These are phyloP conservation scores for Spizaetus ornatus DNA, from an alignment of 2,113 vertebrate genomes.

Conservation along the genomic window DNA sequence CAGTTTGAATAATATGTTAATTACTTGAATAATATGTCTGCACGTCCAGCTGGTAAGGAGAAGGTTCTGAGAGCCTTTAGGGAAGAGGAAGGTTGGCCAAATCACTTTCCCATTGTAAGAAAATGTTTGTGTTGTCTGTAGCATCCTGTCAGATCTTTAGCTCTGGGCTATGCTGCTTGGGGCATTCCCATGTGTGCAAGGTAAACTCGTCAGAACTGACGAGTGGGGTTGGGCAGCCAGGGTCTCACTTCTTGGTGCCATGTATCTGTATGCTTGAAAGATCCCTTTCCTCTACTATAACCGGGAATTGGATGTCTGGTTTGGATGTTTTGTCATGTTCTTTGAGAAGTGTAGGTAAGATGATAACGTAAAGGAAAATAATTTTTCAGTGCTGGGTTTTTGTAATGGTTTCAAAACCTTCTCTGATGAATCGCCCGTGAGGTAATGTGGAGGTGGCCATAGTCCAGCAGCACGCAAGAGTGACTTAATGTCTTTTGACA, in stretches of 20 bases:
- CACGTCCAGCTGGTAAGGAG: background rate
- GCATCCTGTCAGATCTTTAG: background rate
- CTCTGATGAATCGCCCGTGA: background rate
- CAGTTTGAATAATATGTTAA: background rate
- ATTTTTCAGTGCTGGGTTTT: background rate
- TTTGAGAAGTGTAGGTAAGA: background rate
- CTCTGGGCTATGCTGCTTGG: background rate
- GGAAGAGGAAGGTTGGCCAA: background rate
- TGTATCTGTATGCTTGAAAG: background rate
- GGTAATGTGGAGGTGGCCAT: background rate
- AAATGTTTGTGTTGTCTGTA: too few species aligned
- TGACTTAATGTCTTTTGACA: background rate
- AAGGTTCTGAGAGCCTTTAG: background rate
- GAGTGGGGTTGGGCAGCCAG: fast-evolving
- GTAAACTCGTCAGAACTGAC: background rate
- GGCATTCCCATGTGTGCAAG: fast-evolving
- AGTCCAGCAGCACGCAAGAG: background rate
- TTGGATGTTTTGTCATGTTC: background rate
- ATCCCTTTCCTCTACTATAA: background rate
- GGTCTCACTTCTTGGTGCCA: fast-evolving
- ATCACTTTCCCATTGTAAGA: background rate
- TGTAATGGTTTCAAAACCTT: background rate
- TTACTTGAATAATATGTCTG: too few species aligned
- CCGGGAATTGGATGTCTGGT: background rate
- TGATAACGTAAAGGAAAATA: background rate